Conservation (phyloP, 2,888 invertebrate species). For the Matsumyia berberina region DNA sequence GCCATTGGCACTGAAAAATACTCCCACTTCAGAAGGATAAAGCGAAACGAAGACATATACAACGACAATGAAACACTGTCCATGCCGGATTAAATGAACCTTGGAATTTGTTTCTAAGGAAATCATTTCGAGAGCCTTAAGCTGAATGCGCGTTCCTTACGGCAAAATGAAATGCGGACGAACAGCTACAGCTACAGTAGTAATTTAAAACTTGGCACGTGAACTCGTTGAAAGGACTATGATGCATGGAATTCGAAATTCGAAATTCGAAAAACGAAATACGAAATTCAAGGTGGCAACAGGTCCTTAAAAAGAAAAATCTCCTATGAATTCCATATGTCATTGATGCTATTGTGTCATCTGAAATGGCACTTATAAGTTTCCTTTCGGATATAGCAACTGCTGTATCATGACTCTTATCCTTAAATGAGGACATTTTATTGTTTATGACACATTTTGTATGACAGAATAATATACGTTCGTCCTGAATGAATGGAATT, state of each 20-base stretch:
- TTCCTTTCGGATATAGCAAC: too few species aligned
- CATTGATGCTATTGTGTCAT: too few species aligned
- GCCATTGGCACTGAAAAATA: slow-evolving; percentile 9
- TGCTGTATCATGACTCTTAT: too few species aligned
- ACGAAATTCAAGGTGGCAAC: too few species aligned
- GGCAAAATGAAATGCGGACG: not conserved
- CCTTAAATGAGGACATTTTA: too few species aligned
- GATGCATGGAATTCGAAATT: too few species aligned
- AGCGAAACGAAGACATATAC: not conserved
- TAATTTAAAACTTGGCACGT: not conserved
- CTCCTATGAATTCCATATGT: too few species aligned
- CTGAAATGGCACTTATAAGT: too few species aligned
- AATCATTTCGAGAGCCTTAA: not conserved
- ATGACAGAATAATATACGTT: not conserved
- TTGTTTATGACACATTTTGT: not conserved
- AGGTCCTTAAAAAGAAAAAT: too few species aligned
- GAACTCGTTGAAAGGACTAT: not conserved
- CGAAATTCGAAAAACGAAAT: too few species aligned
- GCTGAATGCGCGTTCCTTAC: not conserved
- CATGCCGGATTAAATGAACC: slow-evolving; percentile 12
- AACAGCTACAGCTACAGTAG: not conserved
- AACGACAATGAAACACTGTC: slow-evolving; percentile 11
- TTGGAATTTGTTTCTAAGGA: slow-evolving; percentile 8
- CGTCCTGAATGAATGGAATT: not conserved
- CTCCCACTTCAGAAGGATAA: slow-evolving; percentile 8